Evolutionary conservation across 2,113 vertebrate genomes (phyloP), one percentile per base, ranked within the genome.

Genomic region (Trogon melanurus): DNA sequence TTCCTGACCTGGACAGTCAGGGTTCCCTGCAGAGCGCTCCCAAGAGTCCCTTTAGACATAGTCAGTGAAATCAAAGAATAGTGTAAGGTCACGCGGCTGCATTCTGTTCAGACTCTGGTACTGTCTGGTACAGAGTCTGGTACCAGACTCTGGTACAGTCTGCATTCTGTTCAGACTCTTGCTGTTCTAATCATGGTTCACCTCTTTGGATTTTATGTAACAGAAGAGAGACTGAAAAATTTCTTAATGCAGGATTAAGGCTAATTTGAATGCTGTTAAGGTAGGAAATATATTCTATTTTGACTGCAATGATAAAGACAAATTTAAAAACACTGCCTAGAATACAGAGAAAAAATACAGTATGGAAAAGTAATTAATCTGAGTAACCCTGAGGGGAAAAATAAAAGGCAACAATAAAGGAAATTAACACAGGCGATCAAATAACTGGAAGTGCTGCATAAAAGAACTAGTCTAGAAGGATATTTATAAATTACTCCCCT

Each of bases 361-460:
- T 38, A 79, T 7, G 3, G 50, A 56, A 74, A 93, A 82, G 17
- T 50, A 85, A 96, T 86, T 79, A 79, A 74, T 73, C 45, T 73
- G 61, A 44, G 61, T 53, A 92, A 88, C 20, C 27, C n/a, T 66
- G 66, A 69, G 8, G 48, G 23, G 2, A 51, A 82, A 91, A 79
- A 22, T 32, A 79, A 78, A 94, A 85, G 57, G 64, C 92, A 94
- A 93, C 53, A 81, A 92, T 73, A 78, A 81, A 95, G 80, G 6
- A 95, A 94, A 96, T 93, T 79, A 94, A 69, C 92, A 79, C 5
- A 84, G n/a, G 44, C 2, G 0, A 89, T 74, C 80, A 84, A 96
- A 65, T 86, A 95, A 93, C 57, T 92, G 41, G 38, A 76, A 89
- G 50, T 47, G 36, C n/a, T 75, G 54, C 53, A 84, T 47, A 61